These are phyloP conservation scores for Vanessa atalanta DNA, from an alignment of 1,140 invertebrate species.

Conservation along the genomic window DNA sequence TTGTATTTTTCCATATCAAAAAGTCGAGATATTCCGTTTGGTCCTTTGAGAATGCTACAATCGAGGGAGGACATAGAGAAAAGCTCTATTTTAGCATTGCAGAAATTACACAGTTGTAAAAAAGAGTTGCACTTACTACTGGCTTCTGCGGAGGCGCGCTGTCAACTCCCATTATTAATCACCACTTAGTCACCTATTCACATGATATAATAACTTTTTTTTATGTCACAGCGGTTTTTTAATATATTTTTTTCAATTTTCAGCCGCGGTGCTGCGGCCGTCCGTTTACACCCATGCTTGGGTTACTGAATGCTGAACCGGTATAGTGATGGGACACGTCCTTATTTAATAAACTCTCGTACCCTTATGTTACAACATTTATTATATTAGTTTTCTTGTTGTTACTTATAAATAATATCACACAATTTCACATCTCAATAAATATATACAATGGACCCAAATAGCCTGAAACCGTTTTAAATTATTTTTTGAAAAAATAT, in stretches of 20 bases:
- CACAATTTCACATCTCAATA: too few species aligned
- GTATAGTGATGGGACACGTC: conserved; percentile 36
- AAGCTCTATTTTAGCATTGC: conserved; percentile 8
- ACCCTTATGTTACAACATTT: too few species aligned
- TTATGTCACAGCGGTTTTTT: conserved; percentile 23
- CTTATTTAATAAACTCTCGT: not conserved
- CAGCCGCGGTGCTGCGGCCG: conserved; percentile 51
- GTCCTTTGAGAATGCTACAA: conserved; percentile 13
- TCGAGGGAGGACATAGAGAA: conserved; percentile 21
- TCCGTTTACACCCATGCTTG: conserved; percentile 54
- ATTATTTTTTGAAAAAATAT: too few species aligned
- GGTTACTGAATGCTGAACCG: conserved; percentile 57
- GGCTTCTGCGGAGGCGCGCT: conserved; percentile 54
- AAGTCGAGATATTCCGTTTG: not conserved
- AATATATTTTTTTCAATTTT: conserved; percentile 38
- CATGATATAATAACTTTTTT: conserved; percentile 41
- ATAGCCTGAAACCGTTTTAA: too few species aligned
- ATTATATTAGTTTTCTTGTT: too few species aligned
- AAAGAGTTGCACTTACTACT: conserved; percentile 25
- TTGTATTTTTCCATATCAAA: not conserved
- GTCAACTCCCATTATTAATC: conserved; percentile 64
- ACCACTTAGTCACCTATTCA: conserved; percentile 43
- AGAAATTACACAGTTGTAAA: conserved; percentile 3
- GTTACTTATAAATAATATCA: too few species aligned
- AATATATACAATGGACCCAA: too few species aligned